Conservation (phyloP, 2,113 vertebrate species). For the Strix uralensis region DNA sequence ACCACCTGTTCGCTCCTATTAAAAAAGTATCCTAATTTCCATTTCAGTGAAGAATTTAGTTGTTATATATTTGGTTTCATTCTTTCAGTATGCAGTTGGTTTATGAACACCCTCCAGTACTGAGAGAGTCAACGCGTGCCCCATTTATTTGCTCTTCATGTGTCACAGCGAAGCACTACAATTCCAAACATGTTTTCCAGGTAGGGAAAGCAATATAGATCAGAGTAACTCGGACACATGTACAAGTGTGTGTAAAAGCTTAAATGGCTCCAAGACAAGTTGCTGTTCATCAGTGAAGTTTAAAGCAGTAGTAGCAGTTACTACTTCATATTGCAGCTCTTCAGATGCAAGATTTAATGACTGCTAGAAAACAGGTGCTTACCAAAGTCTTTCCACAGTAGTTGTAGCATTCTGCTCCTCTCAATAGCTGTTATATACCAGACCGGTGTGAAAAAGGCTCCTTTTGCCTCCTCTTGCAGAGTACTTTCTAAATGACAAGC, state of each 20-base stretch:
- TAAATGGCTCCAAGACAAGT: not conserved
- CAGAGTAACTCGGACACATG: not conserved
- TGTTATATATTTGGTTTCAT: not conserved
- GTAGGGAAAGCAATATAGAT: not conserved
- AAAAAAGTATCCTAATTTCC: slow-evolving; percentile 14
- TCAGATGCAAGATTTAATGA: not conserved
- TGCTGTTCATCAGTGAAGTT: not conserved
- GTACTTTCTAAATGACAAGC: slow-evolving; percentile 8
- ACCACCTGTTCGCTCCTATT: slow-evolving; percentile 64
- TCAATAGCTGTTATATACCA: not conserved
- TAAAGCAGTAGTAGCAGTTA: not conserved
- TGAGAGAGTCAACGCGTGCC: not conserved
- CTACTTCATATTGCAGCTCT: not conserved
- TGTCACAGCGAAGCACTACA: not conserved
- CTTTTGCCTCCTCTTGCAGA: not conserved
- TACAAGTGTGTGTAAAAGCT: not conserved
- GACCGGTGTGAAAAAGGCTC: not conserved
- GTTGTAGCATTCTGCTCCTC: not conserved
- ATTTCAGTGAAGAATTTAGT: slow-evolving; percentile 27
- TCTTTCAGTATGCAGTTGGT: not conserved
- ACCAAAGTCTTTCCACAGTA: not conserved
- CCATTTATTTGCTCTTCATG: not conserved
- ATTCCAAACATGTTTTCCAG: not conserved
- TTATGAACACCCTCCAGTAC: not conserved
- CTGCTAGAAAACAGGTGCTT: not conserved